phyloP scores from a whole-genome alignment of 2,888 invertebrate species.

The Melanargia galathea region DNA sequence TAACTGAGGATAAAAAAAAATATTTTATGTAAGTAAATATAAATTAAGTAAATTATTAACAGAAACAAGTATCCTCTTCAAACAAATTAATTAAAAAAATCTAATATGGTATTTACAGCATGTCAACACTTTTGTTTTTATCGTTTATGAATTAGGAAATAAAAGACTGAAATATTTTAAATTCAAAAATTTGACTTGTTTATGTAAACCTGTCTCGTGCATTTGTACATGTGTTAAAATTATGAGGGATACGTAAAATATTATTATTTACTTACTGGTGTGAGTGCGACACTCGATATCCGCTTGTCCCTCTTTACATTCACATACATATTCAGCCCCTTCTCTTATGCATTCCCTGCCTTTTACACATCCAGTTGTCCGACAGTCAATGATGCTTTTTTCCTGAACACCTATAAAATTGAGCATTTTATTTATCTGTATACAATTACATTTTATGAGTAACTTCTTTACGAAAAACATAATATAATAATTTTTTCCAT shows the following conservation, averaged over 20 bases:
- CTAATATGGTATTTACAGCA: conserved; percentile 17
- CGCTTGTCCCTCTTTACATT: conserved; percentile 88
- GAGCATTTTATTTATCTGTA: not conserved
- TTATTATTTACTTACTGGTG: conserved; percentile 72
- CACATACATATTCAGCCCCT: conserved; percentile 91
- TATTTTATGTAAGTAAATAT: not conserved
- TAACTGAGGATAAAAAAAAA: conserved; percentile 1
- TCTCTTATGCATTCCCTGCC: conserved; percentile 94
- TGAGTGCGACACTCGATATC: conserved; percentile 86
- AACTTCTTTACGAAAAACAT: not conserved
- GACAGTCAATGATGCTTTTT: conserved; percentile 87
- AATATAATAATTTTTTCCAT: not conserved
- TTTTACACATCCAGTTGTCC: conserved; percentile 91
- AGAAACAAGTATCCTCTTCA: conserved; percentile 18
- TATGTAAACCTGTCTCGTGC: conserved; percentile 59
- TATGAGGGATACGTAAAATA: conserved; percentile 27
- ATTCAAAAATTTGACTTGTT: conserved; percentile 8
- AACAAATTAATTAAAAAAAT: not conserved
- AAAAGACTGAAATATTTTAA: conserved; percentile 1
- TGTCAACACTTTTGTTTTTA: not conserved
- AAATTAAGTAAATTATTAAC: not conserved
- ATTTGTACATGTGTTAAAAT: conserved; percentile 74
- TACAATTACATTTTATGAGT: not conserved
- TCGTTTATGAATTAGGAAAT: not conserved
- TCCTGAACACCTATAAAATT: conserved; percentile 78